These are phyloP conservation scores for Drosophila melanogaster DNA, from an alignment of 1,140 invertebrate genomes.

Conservation along the genomic window Release_6_plus_ISO1_MT NT_037436.4:13340001-13340500, in stretches of 20 bases:
- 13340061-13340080: slow-evolving; percentile 37
- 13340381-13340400: slow-evolving; percentile 37
- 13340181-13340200: not conserved
- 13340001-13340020: slow-evolving; percentile 12
- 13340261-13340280: slow-evolving; percentile 72
- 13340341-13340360: slow-evolving; percentile 45
- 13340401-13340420: not conserved
- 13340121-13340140: slow-evolving; percentile 77
- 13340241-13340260: slow-evolving; percentile 43
- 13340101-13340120: slow-evolving; percentile 74
- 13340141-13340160: slow-evolving; percentile 56
- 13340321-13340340: slow-evolving; percentile 74
- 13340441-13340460: slow-evolving; percentile 79
- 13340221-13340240: slow-evolving; percentile 47
- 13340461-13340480: slow-evolving; percentile 40
- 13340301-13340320: slow-evolving; percentile 80
- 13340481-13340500: slow-evolving; percentile 77
- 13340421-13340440: slow-evolving; percentile 41
- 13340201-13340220: slow-evolving; percentile 35
- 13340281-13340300: slow-evolving; percentile 80
- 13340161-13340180: slow-evolving; percentile 68
- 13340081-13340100: slow-evolving; percentile 78
- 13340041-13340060: not conserved
- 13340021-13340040: not conserved
- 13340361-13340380: not conserved